Evolutionary conservation across 2,113 vertebrate species (phyloP).

Genomic region (Scortum barcoo): DNA sequence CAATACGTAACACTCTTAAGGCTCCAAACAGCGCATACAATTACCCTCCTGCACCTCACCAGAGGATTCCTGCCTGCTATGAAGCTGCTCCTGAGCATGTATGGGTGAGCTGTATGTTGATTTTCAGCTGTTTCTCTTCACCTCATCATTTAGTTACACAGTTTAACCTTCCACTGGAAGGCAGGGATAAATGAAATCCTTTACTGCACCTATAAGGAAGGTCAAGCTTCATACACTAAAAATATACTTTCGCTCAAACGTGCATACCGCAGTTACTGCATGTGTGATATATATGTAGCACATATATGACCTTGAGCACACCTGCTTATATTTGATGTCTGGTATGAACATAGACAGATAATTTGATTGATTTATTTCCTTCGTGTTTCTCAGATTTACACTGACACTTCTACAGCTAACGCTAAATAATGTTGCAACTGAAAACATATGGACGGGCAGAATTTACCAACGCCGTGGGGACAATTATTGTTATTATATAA

Average conservation of each 20-base stretch:
- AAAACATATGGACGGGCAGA: neutral
- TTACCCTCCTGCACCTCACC: neutral
- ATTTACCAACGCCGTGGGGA: neutral
- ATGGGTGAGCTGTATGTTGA: constrained; percentile 2
- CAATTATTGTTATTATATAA: constrained; percentile 2
- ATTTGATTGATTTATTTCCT: neutral
- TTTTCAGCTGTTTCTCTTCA: neutral
- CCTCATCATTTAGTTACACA: neutral
- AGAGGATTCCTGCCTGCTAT: constrained; percentile 9
- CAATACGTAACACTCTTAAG: constrained; percentile 14
- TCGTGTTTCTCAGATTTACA: neutral
- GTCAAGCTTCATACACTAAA: constrained; percentile 1
- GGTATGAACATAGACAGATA: neutral
- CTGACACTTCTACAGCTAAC: neutral
- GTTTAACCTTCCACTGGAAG: constrained; percentile 7
- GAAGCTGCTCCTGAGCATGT: neutral
- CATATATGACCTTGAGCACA: constrained; percentile 3
- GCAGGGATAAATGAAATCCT: constrained; percentile 15
- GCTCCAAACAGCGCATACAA: constrained; percentile 1
- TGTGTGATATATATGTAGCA: neutral
- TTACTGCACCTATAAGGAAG: neutral
- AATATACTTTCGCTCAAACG: constrained; percentile 1
- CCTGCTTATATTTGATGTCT: neutral
- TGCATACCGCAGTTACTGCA: neutral
- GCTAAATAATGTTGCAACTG: neutral